A percentile compares a stretch with the other conserved stretches of the same genome.
phyloP scores from a whole-genome alignment of 2,113 vertebrate genomes.

The Lethenteron camtschaticum region DNA sequence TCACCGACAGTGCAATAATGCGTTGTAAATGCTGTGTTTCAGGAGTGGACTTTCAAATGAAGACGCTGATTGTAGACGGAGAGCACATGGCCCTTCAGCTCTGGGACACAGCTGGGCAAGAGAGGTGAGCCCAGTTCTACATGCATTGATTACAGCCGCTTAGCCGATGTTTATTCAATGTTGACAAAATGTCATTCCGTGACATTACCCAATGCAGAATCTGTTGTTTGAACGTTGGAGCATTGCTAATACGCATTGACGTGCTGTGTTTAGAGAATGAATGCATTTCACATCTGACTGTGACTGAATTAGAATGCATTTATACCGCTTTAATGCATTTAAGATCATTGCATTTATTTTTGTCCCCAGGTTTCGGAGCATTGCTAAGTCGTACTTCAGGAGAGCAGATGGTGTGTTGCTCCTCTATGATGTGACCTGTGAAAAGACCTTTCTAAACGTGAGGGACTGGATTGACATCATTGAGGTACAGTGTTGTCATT shows the following conservation, averaged over 20 bases:
- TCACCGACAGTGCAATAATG: no score
- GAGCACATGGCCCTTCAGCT: conserved; percentile 54
- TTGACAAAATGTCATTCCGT: no score
- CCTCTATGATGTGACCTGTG: conserved; percentile 66
- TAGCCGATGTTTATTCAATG: no score
- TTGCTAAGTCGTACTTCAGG: conserved; percentile 88
- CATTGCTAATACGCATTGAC: no score
- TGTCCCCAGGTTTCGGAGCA: conserved; percentile 54
- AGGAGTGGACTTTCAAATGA: conserved; percentile 95
- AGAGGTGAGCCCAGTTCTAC: conserved; percentile 30
- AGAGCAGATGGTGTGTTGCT: conserved; percentile 73
- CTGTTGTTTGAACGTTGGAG: no score
- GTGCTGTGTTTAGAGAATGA: no score
- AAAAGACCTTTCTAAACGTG: conserved; percentile 69
- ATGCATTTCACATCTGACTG: no score
- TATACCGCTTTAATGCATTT: neutral
- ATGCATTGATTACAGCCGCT: no score
- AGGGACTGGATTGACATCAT: conserved; percentile 87
- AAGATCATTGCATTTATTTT: conserved; percentile 5
- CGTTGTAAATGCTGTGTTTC: conserved; percentile 9
- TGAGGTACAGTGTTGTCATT: conserved; percentile 29
- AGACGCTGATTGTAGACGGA: conserved; percentile 71
- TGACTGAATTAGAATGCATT: neutral
- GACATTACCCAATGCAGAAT: no score
- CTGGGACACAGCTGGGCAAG: conserved; percentile 88